Conservation (phyloP, 2,113 vertebrate genomes). For the Rhineura floridana region DNA sequence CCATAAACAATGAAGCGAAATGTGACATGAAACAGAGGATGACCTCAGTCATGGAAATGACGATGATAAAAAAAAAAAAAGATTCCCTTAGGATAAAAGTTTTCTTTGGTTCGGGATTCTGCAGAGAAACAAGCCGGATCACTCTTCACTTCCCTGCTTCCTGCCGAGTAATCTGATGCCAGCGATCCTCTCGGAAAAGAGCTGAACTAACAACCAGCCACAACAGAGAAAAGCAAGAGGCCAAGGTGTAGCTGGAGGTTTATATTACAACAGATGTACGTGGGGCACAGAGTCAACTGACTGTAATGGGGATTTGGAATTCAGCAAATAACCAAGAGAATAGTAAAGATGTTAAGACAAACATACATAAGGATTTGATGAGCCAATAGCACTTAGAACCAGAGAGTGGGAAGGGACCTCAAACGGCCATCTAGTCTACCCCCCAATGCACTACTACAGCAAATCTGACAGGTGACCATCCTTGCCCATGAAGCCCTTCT, state of each 20-base stretch:
- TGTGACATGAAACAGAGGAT: slow-evolving; percentile 17
- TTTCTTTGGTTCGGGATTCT: slow-evolving; percentile 5
- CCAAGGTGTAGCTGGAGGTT: slow-evolving; percentile 4
- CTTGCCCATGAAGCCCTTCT: too few species aligned
- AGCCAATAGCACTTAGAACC: background rate
- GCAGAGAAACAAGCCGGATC: background rate
- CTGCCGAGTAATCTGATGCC: slow-evolving; percentile 15
- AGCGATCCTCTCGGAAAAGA: background rate
- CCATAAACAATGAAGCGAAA: slow-evolving; percentile 6
- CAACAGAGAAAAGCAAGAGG: slow-evolving; percentile 2
- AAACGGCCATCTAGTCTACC: background rate
- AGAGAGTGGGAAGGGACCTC: background rate
- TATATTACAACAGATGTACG: slow-evolving; percentile 22
- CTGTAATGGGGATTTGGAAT: slow-evolving; percentile 17
- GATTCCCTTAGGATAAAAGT: background rate
- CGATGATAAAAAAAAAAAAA: background rate
- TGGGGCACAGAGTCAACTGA: background rate
- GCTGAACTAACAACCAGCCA: background rate
- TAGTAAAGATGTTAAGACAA: background rate
- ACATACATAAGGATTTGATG: background rate
- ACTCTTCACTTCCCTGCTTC: background rate
- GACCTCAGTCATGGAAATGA: background rate
- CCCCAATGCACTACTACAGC: background rate
- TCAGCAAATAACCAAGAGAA: background rate
- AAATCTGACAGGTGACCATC: background rate